A percentile compares a stretch with the other conserved stretches of the same genome.
Evolutionary conservation across 2,797 vertebrate genomes (phyloP).

Genomic region (Gallirallus australis): DNA sequence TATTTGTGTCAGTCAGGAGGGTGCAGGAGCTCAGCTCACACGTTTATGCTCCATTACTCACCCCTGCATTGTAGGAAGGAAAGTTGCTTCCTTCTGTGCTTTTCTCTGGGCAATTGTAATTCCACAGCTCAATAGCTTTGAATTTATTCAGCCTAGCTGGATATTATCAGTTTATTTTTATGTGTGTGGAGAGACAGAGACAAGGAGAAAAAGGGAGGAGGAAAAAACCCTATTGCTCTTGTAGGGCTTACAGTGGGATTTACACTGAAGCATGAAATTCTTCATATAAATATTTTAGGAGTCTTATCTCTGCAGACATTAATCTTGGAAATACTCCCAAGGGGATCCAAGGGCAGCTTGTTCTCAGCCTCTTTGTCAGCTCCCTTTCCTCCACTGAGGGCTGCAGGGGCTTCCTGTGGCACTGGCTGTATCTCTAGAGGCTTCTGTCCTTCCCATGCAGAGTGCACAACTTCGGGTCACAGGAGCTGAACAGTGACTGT

Average conservation of each 20-base stretch:
- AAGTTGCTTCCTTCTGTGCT: conserved; percentile 10
- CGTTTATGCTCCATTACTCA: conserved; percentile 12
- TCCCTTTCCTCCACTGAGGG: not conserved
- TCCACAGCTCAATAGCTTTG: conserved; percentile 55
- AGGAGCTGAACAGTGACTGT: fast-evolving
- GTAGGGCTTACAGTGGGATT: conserved; percentile 34
- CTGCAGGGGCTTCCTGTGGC: fast-evolving
- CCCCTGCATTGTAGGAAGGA: not conserved
- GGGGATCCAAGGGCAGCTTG: not conserved
- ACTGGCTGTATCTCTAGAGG: not conserved
- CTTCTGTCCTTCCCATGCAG: fast-evolving
- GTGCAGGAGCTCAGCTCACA: not conserved
- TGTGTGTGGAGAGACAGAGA: conserved; percentile 16
- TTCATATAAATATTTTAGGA: conserved; percentile 49
- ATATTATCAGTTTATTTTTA: conserved; percentile 58
- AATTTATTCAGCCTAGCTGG: conserved; percentile 53
- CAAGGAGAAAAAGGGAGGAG: not conserved
- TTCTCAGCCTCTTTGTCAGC: not conserved
- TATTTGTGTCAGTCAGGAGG: conserved; percentile 16
- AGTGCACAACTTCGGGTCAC: fast-evolving
- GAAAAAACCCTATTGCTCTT: not conserved
- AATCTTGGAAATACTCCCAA: not conserved
- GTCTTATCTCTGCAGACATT: conserved; percentile 16
- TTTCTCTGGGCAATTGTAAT: conserved; percentile 56
- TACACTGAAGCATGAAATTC: conserved; percentile 32